Evolutionary conservation across 2,113 vertebrate species (phyloP).

Genomic region (Neopipo cinnamomea): DNA sequence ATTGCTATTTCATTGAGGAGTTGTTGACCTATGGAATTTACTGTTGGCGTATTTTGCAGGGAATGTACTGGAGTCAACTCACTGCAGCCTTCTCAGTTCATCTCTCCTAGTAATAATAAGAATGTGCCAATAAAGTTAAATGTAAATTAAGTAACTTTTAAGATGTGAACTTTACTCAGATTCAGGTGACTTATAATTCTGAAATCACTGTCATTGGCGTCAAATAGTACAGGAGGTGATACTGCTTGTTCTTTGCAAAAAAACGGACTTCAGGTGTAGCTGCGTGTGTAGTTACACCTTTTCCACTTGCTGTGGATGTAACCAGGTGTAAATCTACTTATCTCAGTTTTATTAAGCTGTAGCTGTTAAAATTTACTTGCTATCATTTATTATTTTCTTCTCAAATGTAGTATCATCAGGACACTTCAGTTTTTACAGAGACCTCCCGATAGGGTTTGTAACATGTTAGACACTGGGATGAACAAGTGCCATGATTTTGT

Average conservation of each 20-base stretch:
- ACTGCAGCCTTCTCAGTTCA: rapidly evolving
- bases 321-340: neutral
- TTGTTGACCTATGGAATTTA: neutral
- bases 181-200: neutral
- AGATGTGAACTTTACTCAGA: neutral
- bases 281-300: rapidly evolving
- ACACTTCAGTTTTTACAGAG: neutral
- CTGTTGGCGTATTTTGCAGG: rapidly evolving
- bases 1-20: rapidly evolving
- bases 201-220: neutral
- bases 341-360: neutral
- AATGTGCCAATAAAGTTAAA: neutral
- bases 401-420: neutral
- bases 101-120: neutral
- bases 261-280: neutral
- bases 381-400: neutral
- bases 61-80: neutral
- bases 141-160: neutral
- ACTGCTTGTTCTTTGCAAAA: neutral
- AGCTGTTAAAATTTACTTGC: neutral
- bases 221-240: neutral
- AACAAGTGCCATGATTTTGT: neutral
- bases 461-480: neutral
- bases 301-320: neutral
- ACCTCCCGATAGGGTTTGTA: neutral